Evolutionary conservation across 2,797 vertebrate species (phyloP), one percentile per base, ranked within the genome.

Genomic region (Micromesistius poutassou): DNA sequence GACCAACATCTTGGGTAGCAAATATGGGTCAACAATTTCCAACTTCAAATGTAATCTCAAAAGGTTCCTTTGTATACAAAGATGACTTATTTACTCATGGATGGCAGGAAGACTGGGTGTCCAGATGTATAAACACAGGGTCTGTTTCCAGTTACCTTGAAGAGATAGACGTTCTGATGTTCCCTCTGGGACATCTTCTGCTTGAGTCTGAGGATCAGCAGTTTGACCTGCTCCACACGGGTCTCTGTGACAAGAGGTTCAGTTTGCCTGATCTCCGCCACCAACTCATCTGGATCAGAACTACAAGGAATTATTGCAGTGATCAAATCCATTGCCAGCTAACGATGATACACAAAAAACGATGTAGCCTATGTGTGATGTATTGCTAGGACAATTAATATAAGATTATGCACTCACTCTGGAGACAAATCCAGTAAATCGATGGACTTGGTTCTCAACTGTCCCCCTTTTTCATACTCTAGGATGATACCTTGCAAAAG

Each of bases 201-300:
- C 88, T 98, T 96, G 62, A 99, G 87, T 80, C 95, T 92, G 81
- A 85, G 78, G 35, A 99, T 89, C 76, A 99, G 90, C 14, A 93
- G 87, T 88, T 93, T 92, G n/a, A 99, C 87, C 14, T 97, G 94
- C 12, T 96, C 93, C 13, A 89, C 88, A 9, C 90, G 84, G 0
- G 96, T 95, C 40, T 92, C 91, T 6, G 96, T 97, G 89, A 99
- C 94, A 33, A 98, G 94, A 77, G 97, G 95, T 82, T 99, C 97
- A 4, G 87, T 90, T 72, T 82, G 90, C 79, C 73, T 88, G 73
- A 99, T 99, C 80, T 96, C 95, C 86, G 93, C 91, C 55, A 96
- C 88, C 83, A 99, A 81, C 38, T 94, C 87, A 50, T 92, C 86
- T 30, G 94, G 91, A 77, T 99, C 92, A 30, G 95, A 95, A 76